Evolutionary conservation across 2,113 vertebrate genomes (phyloP), one percentile per base, ranked within the genome.

Genomic region (Bujurquina vittata): DNA sequence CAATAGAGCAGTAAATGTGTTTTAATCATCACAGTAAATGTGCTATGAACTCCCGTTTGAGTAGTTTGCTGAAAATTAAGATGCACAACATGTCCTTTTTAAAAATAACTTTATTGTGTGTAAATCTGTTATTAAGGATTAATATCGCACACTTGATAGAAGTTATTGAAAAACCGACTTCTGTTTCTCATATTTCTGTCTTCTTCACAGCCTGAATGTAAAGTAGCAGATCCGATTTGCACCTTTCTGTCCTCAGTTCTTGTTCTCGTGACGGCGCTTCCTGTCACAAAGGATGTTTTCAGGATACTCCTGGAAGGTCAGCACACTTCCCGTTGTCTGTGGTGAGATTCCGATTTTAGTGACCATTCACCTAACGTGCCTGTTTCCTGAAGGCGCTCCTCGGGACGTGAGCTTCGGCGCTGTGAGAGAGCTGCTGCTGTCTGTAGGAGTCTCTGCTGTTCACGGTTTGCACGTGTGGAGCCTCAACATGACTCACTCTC

Each of bases 251-350:
- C 99, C 94, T 99, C 98, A 0, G 35, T 93, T 0, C 90, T 99
- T 40, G 97, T 99, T 60, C 87, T 99, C 69, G 96, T 91, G n/a
- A 98, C 98, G 0, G 97, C 97, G 0, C 37, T 97, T 81, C 96
- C 96, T 58, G 95, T 98, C 92, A 93, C 97, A 10, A 96, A 95
- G 1, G 97, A 98, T 0, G 95, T 98, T 52, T 90, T 97, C 81
- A 95, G 96, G 1, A 95, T 98, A 33, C 94, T 99, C 56, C 98
- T 99, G 98, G 96, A 98, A 88, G 97, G 97, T 97, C 94, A 91
- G 52, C 3, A 12, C 69, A 7, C 4, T 52, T 20, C n/a, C 6
- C 11, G 7, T 0, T 1, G 0, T 9, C 17, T 10, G 35, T 2
- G 4, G 2, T 4, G 18, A 11, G 0, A 7, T 6, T 20, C 17